Evolutionary conservation across 2,888 invertebrate species (phyloP).

Genomic region (Brachyopa scutellaris): DNA sequence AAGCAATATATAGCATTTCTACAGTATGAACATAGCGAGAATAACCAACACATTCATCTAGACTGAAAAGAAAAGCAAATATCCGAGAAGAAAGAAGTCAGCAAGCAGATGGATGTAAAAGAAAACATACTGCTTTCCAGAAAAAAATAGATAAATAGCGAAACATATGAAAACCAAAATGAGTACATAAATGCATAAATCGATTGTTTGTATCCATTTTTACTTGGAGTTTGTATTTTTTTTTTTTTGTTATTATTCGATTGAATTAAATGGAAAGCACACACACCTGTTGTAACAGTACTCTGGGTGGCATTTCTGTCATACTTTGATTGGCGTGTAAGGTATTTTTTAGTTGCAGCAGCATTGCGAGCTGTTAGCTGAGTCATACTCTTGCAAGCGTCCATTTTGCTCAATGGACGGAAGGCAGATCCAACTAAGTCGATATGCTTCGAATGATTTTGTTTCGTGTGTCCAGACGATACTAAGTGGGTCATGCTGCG

Average conservation of each 20-base stretch:
- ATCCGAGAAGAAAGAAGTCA: constrained; percentile 28
- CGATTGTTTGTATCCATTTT: constrained; percentile 56
- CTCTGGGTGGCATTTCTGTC: constrained; percentile 69
- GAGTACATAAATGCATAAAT: constrained; percentile 51
- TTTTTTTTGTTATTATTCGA: constrained; percentile 73
- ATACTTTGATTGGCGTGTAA: constrained; percentile 76
- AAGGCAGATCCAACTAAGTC: constrained; percentile 78
- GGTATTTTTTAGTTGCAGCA: constrained; percentile 81
- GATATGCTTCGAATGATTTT: constrained; percentile 73
- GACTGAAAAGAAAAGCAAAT: constrained; percentile 45
- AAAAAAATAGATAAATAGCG: constrained; percentile 37
- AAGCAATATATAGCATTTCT: constrained; percentile 59
- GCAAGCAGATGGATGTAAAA: constrained; percentile 50
- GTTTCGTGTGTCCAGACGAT: constrained; percentile 60
- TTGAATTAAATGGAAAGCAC: constrained; percentile 73
- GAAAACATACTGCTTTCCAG: constrained; percentile 73
- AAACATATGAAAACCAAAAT: constrained; percentile 68
- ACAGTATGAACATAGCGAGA: constrained; percentile 47
- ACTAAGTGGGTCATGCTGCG: constrained; percentile 88
- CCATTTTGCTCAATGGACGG: constrained; percentile 80
- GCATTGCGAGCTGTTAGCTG: constrained; percentile 79
- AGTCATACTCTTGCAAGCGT: constrained; percentile 83
- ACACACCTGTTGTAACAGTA: constrained; percentile 81
- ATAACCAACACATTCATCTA: constrained; percentile 43
- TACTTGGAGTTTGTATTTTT: constrained; percentile 72